These are phyloP conservation scores for Pristionchus mayeri DNA, from an alignment of 2,888 invertebrate species.

Conservation along the genomic window DNA sequence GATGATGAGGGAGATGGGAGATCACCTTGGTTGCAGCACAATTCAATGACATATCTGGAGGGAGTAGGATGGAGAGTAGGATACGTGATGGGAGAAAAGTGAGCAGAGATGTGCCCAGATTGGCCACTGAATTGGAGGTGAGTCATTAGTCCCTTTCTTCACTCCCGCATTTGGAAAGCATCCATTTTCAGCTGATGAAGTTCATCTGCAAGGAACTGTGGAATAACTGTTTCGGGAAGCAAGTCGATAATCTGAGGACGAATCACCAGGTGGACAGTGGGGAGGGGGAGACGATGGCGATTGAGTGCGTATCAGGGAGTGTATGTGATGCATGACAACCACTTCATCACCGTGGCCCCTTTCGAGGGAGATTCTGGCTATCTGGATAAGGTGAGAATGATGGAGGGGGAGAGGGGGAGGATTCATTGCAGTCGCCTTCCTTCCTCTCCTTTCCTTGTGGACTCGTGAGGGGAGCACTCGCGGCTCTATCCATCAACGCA, in stretches of 20 bases:
- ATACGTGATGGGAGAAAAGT: slow-evolving; percentile 80
- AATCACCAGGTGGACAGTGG: slow-evolving; percentile 84
- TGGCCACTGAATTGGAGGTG: slow-evolving; percentile 93
- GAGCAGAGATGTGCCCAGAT: slow-evolving; percentile 59
- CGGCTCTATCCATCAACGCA: slow-evolving; percentile 86
- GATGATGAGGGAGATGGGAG: neutral
- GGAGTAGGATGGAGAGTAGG: slow-evolving; percentile 81
- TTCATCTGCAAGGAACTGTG: slow-evolving; percentile 99
- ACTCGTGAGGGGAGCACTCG: slow-evolving; percentile 91
- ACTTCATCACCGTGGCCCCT: slow-evolving; percentile 90
- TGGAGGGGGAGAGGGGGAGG: neutral
- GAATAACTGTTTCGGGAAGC: slow-evolving; percentile 97
- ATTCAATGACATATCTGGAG: slow-evolving; percentile 78
- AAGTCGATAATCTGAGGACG: slow-evolving; percentile 95
- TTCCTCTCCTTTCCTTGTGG: slow-evolving; percentile 93
- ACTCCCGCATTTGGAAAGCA: too few species aligned
- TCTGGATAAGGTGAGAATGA: slow-evolving; percentile 20
- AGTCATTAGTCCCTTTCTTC: neutral
- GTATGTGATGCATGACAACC: slow-evolving; percentile 96
- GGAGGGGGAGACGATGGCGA: slow-evolving; percentile 4
- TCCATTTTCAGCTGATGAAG: slow-evolving; percentile 90
- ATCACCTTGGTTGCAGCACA: slow-evolving; percentile 59
- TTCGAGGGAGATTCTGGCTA: slow-evolving; percentile 85
- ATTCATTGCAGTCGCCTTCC: slow-evolving; percentile 72
- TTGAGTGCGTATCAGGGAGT: slow-evolving; percentile 84